A percentile compares a stretch with the other conserved stretches of the same genome.
Conservation (phyloP, 2,797 vertebrate species). For the Mycteria americana region DNA sequence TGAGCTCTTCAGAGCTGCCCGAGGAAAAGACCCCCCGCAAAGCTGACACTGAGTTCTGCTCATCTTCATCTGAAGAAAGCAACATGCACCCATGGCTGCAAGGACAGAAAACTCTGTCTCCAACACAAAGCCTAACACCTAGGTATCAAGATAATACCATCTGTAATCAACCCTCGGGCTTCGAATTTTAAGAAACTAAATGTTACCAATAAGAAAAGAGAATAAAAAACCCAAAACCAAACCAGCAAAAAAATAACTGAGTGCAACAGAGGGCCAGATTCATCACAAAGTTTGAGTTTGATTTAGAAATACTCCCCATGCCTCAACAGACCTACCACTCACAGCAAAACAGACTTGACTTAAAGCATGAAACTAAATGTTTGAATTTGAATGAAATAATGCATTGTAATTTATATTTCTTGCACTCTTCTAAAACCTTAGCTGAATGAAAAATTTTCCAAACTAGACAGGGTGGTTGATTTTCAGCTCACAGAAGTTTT, state of each 20-base stretch:
- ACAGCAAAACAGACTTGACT: neutral
- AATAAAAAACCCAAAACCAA: neutral
- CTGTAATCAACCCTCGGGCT: neutral
- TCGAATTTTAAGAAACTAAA: neutral
- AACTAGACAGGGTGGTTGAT: neutral
- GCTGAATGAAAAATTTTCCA: slow-evolving; percentile 14
- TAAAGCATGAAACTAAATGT: neutral
- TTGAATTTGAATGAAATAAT: neutral
- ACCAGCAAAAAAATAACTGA: neutral
- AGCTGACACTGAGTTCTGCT: neutral
- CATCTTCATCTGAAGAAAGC: neutral
- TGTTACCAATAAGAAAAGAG: neutral
- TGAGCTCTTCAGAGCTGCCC: neutral
- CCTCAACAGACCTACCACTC: neutral
- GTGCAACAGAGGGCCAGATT: neutral
- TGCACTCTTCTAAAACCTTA: neutral
- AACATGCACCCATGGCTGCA: neutral
- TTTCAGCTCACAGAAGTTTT: slow-evolving; percentile 41
- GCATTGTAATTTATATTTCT: neutral
- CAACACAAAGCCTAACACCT: neutral
- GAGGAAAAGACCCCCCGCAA: neutral
- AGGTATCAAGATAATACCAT: neutral
- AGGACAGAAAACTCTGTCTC: neutral
- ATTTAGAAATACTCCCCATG: neutral
- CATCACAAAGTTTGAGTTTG: neutral